Evolutionary conservation across 1,140 invertebrate genomes (phyloP), one percentile per base, ranked within the genome.

Genomic region (Pseudomyrmex dendroicus): DNA sequence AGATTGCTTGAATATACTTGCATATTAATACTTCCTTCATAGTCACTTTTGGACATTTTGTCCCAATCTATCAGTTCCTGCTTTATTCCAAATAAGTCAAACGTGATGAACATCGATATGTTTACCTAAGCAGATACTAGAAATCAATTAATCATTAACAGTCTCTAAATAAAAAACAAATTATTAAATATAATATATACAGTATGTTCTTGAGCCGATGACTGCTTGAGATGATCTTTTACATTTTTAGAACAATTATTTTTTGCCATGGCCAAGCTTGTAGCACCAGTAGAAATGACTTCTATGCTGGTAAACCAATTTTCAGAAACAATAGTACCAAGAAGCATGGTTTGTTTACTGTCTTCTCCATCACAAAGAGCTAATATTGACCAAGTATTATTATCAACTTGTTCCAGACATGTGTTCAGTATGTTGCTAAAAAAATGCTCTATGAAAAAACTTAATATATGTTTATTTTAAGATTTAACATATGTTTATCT

Each of bases 1-100:
- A 92, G 82, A 22, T 50, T 85, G 63, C 73, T 83, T 86, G 89
- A 91, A 54, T 80, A 82, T 12, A 89, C 84, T 84, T 90, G 82
- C 5, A 93, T 17, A 9, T 67, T 90, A 46, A 93, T 63, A 84
- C 89, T 90, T 73, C 92, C 92, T 61, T 86, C 83, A 68, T 91
- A 93, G 56, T 89, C 88, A 20, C n/a, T 61, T 83, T 82, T 89
- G 5, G 17, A n/a, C 52, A 78, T 77, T 7, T 91, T 83, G 15
- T 82, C 46, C 83, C 67, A 87, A 72, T 87, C 78, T 22, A 89
- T 82, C 8, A 85, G 89, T 67, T 89, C 89, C 80, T 87, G 84
- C 84, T 83, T 91, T 9, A 46, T 86, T 9, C 92, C 92, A 89
- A 84, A 92, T 64, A 94, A 77, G 66, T 94, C 88, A 72, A 91